A percentile compares a stretch with the other conserved stretches of the same genome.
Conservation (phyloP, 2,888 invertebrate species). For the Autographa gamma region DNA sequence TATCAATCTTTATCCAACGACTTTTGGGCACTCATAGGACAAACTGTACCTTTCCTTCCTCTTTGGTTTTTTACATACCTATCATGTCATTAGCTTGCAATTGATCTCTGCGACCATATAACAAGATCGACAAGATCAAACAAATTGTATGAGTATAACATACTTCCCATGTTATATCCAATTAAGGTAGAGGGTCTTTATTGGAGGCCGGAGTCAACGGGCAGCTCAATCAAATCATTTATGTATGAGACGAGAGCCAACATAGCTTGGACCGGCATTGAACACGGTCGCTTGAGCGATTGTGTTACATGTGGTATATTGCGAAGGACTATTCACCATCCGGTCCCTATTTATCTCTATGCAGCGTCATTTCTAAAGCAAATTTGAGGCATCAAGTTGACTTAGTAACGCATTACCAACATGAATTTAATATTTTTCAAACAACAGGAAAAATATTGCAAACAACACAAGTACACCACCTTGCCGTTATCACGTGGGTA, state of each 20-base stretch:
- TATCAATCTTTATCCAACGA: too few species aligned
- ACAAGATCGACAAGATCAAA: constrained; percentile 15
- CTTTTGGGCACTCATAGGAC: too few species aligned
- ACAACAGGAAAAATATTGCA: too few species aligned
- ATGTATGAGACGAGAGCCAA: constrained; percentile 1
- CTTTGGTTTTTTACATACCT: too few species aligned
- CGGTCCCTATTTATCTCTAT: not conserved
- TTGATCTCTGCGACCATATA: not conserved
- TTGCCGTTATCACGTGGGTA: too few species aligned
- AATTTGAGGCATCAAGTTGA: too few species aligned
- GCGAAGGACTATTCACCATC: constrained; percentile 3
- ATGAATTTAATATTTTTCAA: too few species aligned
- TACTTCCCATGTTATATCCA: constrained; percentile 31
- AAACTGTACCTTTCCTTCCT: too few species aligned
- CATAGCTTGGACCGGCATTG: constrained; percentile 28
- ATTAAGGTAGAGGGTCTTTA: constrained; percentile 35
- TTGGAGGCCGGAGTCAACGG: constrained; percentile 40
- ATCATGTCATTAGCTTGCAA: too few species aligned
- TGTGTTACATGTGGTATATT: not conserved
- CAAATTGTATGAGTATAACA: constrained; percentile 34
- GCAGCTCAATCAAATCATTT: constrained; percentile 37
- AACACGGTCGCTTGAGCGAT: constrained; percentile 18
- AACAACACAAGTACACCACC: too few species aligned
- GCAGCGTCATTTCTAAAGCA: not conserved
- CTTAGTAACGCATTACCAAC: too few species aligned